Base-by-base conservation (phyloP, 2,113 vertebrate species). In the Clupea harengus region DNA sequence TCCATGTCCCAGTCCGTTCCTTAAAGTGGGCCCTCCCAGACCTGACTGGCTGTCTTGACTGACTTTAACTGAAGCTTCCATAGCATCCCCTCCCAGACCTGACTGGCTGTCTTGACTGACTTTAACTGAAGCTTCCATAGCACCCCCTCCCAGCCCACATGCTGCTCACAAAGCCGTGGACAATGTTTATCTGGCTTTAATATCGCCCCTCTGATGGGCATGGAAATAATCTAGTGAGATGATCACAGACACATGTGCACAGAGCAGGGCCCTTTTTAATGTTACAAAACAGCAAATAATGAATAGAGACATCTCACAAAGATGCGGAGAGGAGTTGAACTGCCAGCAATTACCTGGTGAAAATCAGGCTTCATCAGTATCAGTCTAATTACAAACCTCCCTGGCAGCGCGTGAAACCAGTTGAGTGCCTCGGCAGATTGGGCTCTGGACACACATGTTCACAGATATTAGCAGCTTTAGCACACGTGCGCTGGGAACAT, bases 331-430 rank as follows among this genome's bases (percentile, higher is more conserved):
- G 93, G 92, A 91, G 88, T 90, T 88, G 91, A 93, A 92, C 80
- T 88, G 93, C 92, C 92, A 92, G 93, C 91, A 91, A 94, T 95
- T 94, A 95, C 93, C 95, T 95, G 93, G 92, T 92, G 94, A 92
- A 94, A 78, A 93, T 94, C 93, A 93, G 91, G 88, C 91, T 90
- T 94, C 93, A 94, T 95, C 94, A 94, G 93, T 93, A 94, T 94
- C 93, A 93, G 91, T 89, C 92, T 95, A 94, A 95, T 95, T 94
- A 94, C 93, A 94, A 93, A 95, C 92, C 91, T 92, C 93, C 91
- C 92, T 94, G 94, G 94, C 93, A 94, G 92, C 54, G 93, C 91
- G 93, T 95, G 94, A 94, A 94, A 94, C 93, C 90, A 93, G 92
- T 54, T 89, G 88, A 90, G 91, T 89, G 82, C 81, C 87, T 89